A percentile compares a stretch with the other conserved stretches of the same genome.
These are phyloP conservation scores for Pseudochaenichthys georgianus DNA, from an alignment of 2,797 vertebrate species.

Conservation along the genomic window DNA sequence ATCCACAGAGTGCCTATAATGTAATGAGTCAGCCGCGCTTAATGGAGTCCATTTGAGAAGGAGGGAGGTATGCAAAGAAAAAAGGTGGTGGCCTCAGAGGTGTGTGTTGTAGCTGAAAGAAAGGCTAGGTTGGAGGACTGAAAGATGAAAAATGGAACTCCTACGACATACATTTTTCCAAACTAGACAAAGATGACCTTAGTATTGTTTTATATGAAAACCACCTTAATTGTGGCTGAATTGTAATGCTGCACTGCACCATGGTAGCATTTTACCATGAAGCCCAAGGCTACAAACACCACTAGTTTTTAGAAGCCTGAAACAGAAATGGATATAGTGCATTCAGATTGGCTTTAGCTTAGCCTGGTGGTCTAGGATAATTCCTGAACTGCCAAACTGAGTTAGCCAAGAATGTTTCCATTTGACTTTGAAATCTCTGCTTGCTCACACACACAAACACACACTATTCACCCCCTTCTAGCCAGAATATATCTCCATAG, in stretches of 20 bases:
- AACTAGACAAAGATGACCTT: neutral
- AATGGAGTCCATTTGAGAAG: conserved; percentile 77
- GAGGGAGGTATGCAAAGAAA: conserved; percentile 37
- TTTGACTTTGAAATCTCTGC: conserved; percentile 56
- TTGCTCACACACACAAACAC: conserved; percentile 12
- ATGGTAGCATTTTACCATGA: conserved; percentile 25
- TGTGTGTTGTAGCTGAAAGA: conserved; percentile 11
- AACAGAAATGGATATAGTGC: conserved; percentile 51
- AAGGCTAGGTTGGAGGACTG: conserved; percentile 14
- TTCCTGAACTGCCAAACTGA: conserved; percentile 53
- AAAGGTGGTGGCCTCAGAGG: conserved; percentile 33
- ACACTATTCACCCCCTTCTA: conserved; percentile 15
- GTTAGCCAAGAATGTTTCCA: conserved; percentile 40
- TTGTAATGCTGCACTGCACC: conserved; percentile 15
- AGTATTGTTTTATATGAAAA: conserved; percentile 20
- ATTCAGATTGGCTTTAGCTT: conserved; percentile 48
- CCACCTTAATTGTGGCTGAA: conserved; percentile 12
- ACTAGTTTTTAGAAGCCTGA: conserved; percentile 24
- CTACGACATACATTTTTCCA: conserved; percentile 4
- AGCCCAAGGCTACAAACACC: conserved; percentile 39
- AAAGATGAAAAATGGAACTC: conserved; percentile 9
- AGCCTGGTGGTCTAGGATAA: conserved; percentile 27
- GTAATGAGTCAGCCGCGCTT: conserved; percentile 80
- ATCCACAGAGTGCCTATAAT: conserved; percentile 84
- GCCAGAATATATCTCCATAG: conserved; percentile 54